Evolutionary conservation across 92 coral and sea anemone genomes (phyloP).

Genomic region (Porites cylindrica): DNA sequence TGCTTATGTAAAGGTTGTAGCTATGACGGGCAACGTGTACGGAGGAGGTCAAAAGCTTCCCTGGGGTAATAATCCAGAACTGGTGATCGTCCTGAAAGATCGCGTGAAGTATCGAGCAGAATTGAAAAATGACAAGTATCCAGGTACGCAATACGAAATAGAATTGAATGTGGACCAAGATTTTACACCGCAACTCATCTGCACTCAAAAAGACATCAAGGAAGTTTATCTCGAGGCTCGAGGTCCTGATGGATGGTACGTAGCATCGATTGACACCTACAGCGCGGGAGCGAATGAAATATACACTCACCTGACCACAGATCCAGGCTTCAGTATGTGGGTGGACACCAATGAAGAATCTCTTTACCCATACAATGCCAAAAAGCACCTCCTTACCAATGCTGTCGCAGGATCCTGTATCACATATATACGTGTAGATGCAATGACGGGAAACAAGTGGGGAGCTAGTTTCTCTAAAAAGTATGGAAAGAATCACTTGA

Average conservation of each 20-base stretch:
- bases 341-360: slow-evolving; percentile 1
- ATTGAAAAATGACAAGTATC: slow-evolving; percentile 5
- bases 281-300: not conserved
- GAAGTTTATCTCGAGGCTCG: slow-evolving; percentile 22
- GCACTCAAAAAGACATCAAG: slow-evolving; percentile 17
- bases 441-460: slow-evolving; percentile 12
- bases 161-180: slow-evolving; percentile 2
- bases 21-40: slow-evolving; percentile 2
- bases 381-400: slow-evolving; percentile 26
- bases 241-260: slow-evolving; percentile 31
- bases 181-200: slow-evolving; percentile 11
- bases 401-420: slow-evolving; percentile 36
- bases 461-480: slow-evolving; percentile 2
- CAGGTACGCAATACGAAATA: not conserved
- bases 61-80: slow-evolving; percentile 11
- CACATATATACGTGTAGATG: slow-evolving; percentile 30
- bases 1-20: slow-evolving; percentile 33
- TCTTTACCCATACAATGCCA: slow-evolving; percentile 31
- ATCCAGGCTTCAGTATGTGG: slow-evolving; percentile 8
- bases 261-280: slow-evolving; percentile 32
- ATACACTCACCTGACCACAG: slow-evolving; percentile 19
- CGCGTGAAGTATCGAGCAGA: slow-evolving; percentile 1
- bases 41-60: not conserved
- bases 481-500: slow-evolving; percentile 8
- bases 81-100: not conserved